A percentile compares a stretch with the other conserved stretches of the same genome.
Evolutionary conservation across 1,140 invertebrate genomes (phyloP).

Genomic region (Drosophila orena): DNA sequence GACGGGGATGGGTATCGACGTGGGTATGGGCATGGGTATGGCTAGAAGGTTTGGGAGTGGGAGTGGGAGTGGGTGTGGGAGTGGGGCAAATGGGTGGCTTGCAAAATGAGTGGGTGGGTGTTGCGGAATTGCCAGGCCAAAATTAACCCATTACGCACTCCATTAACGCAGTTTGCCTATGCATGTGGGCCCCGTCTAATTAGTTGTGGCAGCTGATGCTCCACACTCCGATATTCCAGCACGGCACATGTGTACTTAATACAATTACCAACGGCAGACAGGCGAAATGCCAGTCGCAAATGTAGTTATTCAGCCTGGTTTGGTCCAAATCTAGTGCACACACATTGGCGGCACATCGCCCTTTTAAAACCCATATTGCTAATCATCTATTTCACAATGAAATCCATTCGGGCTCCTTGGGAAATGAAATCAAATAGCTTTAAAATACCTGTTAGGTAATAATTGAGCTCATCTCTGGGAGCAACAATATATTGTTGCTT

Average conservation of each 20-base stretch:
- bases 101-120: slow-evolving; percentile 4
- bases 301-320: slow-evolving; percentile 69
- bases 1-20: neutral
- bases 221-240: slow-evolving; percentile 6
- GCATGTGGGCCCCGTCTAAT: slow-evolving; percentile 69
- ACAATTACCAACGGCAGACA: slow-evolving; percentile 43
- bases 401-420: too few species aligned
- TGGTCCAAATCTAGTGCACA: slow-evolving; percentile 46
- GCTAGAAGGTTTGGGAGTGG: too few species aligned
- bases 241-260: slow-evolving; percentile 37
- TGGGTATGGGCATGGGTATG: too few species aligned
- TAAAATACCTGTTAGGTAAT: too few species aligned
- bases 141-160: slow-evolving; percentile 82
- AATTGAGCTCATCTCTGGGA: slow-evolving; percentile 11
- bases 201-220: slow-evolving; percentile 75
- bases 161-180: slow-evolving; percentile 73
- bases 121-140: slow-evolving; percentile 34
- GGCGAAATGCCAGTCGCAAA: slow-evolving; percentile 46
- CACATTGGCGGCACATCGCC: too few species aligned
- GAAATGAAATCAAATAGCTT: too few species aligned
- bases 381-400: neutral
- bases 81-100: neutral
- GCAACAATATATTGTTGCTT: slow-evolving; percentile 36
- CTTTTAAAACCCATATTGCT: neutral
- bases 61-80: too few species aligned